Evolutionary conservation across 2,113 vertebrate species (phyloP), one percentile per base, ranked within the genome.

Genomic region (Elaphurus davidianus): DNA sequence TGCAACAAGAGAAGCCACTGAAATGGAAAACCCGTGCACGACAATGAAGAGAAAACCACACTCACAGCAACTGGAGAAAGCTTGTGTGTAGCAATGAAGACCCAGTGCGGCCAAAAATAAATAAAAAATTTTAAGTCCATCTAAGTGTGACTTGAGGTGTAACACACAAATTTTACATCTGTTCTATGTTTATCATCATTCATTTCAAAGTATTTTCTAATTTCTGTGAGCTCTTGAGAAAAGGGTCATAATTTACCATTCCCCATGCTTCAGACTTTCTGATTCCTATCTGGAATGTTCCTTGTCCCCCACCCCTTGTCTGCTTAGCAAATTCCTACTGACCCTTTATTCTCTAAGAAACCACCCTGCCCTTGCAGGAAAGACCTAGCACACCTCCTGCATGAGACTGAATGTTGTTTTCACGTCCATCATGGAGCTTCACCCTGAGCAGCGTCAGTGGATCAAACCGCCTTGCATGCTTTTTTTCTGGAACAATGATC

Each of bases 321-420:
- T 99, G 98, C 62, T 54, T 30, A 54, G 40, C 47, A 50, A 83
- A 45, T 30, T 15, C 17, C n/a, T 23, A 9, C 47, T 76, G 71
- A 74, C 57, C 30, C 59, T 81, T 30, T 6, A 23, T n/a, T 27
- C 45, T 50, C 47, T 27, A 12, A 57, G 71, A 93, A 62, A 30
- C 30, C 30, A 33, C 43, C n/a, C 47, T 50, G 16, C 27, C 0
- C 36, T 33, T n/a, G 10, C n/a, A 21, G 47, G 55, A 17, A 57
- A n/a, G 40, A 64, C 16, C 21, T 14, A 10, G 21, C 13, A 52
- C 50, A 25, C 60, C 25, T 60, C 15, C 9, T 17, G n/a, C n/a
- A 11, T 3, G 4, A 36, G 13, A 0, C 11, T 9, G 17, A 16
- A 36, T 7, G 28, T 30, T 13, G 47, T 21, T 30, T 92, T n/a